Evolutionary conservation across 2,797 vertebrate species (phyloP).

Genomic region (Myotis daubentonii): DNA sequence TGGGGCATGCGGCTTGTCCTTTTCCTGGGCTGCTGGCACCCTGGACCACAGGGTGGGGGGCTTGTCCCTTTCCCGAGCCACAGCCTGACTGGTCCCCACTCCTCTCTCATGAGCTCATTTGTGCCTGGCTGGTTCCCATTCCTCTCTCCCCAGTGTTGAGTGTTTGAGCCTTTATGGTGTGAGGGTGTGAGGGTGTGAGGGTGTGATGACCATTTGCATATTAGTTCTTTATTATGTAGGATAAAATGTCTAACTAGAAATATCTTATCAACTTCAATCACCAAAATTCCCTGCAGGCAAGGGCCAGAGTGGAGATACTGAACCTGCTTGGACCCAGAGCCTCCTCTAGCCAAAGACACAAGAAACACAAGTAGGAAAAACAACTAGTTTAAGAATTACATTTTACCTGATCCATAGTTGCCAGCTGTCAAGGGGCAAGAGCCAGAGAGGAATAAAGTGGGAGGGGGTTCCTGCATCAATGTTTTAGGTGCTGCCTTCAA

Average conservation of each 20-base stretch:
- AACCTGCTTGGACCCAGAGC: not conserved
- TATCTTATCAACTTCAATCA: not conserved
- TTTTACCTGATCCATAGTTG: not conserved
- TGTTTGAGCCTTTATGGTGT: too few relatives aligned
- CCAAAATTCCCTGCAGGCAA: not conserved
- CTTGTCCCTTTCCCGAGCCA: too few relatives aligned
- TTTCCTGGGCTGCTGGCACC: too few relatives aligned
- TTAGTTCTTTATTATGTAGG: too few relatives aligned
- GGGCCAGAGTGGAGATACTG: not conserved
- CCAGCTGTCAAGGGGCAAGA: not conserved
- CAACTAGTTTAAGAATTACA: not conserved
- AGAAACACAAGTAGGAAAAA: not conserved
- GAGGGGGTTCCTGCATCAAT: not conserved
- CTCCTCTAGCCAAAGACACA: not conserved
- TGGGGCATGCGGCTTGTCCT: too few relatives aligned
- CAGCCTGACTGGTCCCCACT: too few relatives aligned
- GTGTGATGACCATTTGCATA: too few relatives aligned
- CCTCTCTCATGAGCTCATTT: too few relatives aligned
- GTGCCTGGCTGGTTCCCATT: too few relatives aligned
- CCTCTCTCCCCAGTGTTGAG: too few relatives aligned
- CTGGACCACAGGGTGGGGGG: too few relatives aligned
- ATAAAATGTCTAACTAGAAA: not conserved
- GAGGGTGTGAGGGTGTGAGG: too few relatives aligned
- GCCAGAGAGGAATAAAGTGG: not conserved
- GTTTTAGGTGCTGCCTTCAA: not conserved